Base-by-base conservation (phyloP, 1,140 invertebrate species). In the Hermetia illucens region DNA sequence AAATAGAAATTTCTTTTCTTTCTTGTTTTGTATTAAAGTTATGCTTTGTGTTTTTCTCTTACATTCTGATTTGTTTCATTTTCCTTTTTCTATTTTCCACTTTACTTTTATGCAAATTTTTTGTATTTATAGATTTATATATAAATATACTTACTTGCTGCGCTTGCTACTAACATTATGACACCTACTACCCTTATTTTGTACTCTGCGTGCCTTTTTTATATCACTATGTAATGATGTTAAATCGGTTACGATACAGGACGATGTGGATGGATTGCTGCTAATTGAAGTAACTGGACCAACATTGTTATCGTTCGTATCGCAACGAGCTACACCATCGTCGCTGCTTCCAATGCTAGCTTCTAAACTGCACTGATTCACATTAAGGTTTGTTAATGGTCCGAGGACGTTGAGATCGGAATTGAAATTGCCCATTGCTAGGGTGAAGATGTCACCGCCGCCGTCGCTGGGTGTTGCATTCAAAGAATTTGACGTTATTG, bases 161-260 rank as follows among this genome's bases (percentile, higher is more conserved):
- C 56, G 56, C 47, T 57, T 59, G 51, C 55, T 56, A 55, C 47
- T 46, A 46, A 49, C 46, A 47, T 52, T 56, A 41, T 52, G 45
- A 49, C 51, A 55, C 49, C 53, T 52, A 38, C 50, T 52, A 47
- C 51, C 48, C 46, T 59, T 38, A 30, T 20, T 59, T 59, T 59
- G 56, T 59, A 59, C 56, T 59, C 56, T 59, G 48, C 56, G 56
- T 59, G 56, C 52, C 48, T 59, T 59, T 48, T 59, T 59, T 39
- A 48, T 50, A 32, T 59, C 56, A 41, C 51, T 38, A 17, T 18
- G 8, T 27, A 27, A 27, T 8, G 24, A n/a, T 20, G 10, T 20
- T 16, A 20, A 6, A 30, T 38, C 22, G 19, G 22, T 12, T 10
- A 13, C 13, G 42, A 20, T 38, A 44, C 18, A 38, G 31, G 21